Evolutionary conservation across 2,888 invertebrate genomes (phyloP), one percentile per base, ranked within the genome.

Genomic region (Limnephilus lunatus): DNA sequence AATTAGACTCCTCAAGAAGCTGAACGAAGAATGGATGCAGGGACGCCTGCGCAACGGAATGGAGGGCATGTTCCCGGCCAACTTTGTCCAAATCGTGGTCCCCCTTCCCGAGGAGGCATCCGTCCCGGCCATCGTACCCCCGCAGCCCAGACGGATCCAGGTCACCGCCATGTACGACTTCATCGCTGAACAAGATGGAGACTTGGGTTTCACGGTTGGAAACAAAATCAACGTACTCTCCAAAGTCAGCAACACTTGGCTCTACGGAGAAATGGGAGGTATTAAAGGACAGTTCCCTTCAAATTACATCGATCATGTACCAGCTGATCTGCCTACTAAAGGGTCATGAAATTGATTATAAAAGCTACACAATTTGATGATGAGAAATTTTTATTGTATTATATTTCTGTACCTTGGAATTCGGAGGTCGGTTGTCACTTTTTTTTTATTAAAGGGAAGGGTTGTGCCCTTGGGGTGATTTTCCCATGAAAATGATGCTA

Each of bases 11-110:
- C 95, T 97, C 94, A 96, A 97, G 94, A 96, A 97, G 94, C 96
- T 98, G 44, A 98, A 98, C 94, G 96, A 97, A 68, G 98, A 98
- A 94, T 99, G 99, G 99, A 95, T 98, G 93, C 97, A 96, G 94
- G 99, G 99, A 11, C 96, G 97, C 94, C 95, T 97, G 91, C 97
- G 97, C 91, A 95, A 95, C 94, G 97, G 97, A 93, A 96, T 96
- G 92, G 97, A 97, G 94, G 99, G 99, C 81, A 97, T 98, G 94
- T 98, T 99, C 95, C 99, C 99, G 1, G 96, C 96, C 35, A 98
- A 97, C 95, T 98, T 98, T 95, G 96, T 98, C 93, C 97, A 98
- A 94, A 95, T 98, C 86, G 97, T 97, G 94, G 97, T 98, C 94
- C 98, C 98, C 91, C 95, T 98, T 92, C 95, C 96, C 48, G 95